Base-by-base conservation (phyloP, 2,113 vertebrate species). In the Pygoscelis antarcticus region DNA sequence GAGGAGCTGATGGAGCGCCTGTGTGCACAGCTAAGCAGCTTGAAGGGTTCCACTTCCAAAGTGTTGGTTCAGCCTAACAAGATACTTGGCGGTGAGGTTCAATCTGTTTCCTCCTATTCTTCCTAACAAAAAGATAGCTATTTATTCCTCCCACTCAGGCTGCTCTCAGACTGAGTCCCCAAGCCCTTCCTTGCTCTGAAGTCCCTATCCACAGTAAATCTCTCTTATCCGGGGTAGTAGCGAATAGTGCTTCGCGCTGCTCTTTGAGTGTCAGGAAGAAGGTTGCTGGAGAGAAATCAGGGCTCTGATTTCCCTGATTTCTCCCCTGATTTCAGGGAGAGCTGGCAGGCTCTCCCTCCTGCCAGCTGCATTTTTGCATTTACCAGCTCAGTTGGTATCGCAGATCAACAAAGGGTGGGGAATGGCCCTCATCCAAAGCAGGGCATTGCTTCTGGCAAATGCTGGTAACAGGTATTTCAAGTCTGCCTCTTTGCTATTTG, bases 381-480 rank as follows among this genome's bases (percentile, higher is more conserved):
- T 91, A 77, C 76, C 55, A 74, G 86, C 93, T 85, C 11, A 5
- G 38, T 11, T 66, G 47, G 89, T 85, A 94, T 70, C 30, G 1
- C 44, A 91, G 64, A 70, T 69, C 89, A 57, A 62, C 49, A 46
- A 36, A 77, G 85, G 80, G 94, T 86, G 89, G 81, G 64, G 75
- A 84, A 89, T 64, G 85, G 87, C 55, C 44, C 42, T 66, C 68
- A 72, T 79, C 86, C 95, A 97, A 85, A 93, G 87, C 85, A 87
- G 83, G 83, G 79, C 95, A 91, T 77, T 96, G 89, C 86, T 88
- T 79, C 82, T 86, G 90, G 84, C 80, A 75, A 88, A 27, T 27
- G 64, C 68, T 68, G 55, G 44, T 62, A 97, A 93, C 86, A 96
- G 82, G 87, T 94, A 96, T 97, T 98, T 96, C 87, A 83, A 85